Conservation (phyloP, 2,797 vertebrate species). For the Sebastes minor region DNA sequence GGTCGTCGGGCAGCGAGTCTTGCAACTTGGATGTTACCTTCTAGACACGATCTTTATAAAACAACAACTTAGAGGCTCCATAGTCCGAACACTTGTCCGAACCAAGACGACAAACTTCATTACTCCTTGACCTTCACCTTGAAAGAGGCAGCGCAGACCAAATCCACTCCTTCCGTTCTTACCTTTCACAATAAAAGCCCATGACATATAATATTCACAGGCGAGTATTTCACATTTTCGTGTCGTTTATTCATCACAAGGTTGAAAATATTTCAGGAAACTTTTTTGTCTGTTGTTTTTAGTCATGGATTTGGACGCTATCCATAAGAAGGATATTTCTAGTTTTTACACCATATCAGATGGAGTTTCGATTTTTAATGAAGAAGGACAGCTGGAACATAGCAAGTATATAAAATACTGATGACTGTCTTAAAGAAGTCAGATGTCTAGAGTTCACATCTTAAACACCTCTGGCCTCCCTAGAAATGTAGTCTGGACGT, state of each 20-base stretch:
- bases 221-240: no score
- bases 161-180: neutral
- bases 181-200: no score
- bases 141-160: neutral
- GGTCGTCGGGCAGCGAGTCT: no score
- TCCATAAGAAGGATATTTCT: neutral
- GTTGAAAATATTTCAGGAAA: neutral
- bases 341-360: neutral
- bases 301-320: neutral
- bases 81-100: no score
- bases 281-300: neutral
- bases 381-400: neutral
- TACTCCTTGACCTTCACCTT: no score
- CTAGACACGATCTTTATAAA: no score
- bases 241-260: neutral
- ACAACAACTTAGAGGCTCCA: no score
- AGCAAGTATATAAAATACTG: neutral
- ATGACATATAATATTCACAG: no score
- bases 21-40: no score
- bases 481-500: neutral
- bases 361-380: neutral
- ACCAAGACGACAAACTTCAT: no score
- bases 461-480: neutral
- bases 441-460: neutral
- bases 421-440: neutral